Conservation (phyloP, 2,888 invertebrate species). For the Deroplatys truncata region DNA sequence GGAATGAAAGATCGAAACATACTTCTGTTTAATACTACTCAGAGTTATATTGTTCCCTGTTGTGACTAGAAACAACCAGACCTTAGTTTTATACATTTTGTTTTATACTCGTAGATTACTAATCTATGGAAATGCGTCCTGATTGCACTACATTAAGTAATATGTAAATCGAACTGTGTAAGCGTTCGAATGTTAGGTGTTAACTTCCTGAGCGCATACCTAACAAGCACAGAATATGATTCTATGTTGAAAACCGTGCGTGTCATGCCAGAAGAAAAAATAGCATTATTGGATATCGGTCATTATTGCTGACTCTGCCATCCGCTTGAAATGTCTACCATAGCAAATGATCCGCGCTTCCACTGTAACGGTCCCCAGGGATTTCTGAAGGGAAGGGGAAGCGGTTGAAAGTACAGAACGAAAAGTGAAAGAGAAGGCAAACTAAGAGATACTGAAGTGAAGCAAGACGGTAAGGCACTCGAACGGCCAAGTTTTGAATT, state of each 20-base stretch:
- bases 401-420: neutral
- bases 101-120: too few relatives aligned
- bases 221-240: too few relatives aligned
- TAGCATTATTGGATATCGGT: neutral
- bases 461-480: neutral
- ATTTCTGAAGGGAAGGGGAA: neutral
- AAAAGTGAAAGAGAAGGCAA: neutral
- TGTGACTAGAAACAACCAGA: too few relatives aligned
- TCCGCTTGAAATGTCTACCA: neutral
- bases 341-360: neutral
- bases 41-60: too few relatives aligned
- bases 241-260: neutral
- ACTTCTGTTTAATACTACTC: too few relatives aligned
- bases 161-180: too few relatives aligned
- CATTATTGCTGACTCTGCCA: neutral
- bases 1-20: too few relatives aligned
- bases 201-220: too few relatives aligned
- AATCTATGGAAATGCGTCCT: too few relatives aligned
- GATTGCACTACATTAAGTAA: too few relatives aligned
- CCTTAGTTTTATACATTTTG: too few relatives aligned
- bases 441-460: neutral
- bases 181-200: too few relatives aligned
- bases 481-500: neutral
- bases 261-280: neutral
- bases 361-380: neutral